A percentile compares a stretch with the other conserved stretches of the same genome.
phyloP scores from a whole-genome alignment of 1,140 invertebrate genomes.

The Lasioglossum baleicum region DNA sequence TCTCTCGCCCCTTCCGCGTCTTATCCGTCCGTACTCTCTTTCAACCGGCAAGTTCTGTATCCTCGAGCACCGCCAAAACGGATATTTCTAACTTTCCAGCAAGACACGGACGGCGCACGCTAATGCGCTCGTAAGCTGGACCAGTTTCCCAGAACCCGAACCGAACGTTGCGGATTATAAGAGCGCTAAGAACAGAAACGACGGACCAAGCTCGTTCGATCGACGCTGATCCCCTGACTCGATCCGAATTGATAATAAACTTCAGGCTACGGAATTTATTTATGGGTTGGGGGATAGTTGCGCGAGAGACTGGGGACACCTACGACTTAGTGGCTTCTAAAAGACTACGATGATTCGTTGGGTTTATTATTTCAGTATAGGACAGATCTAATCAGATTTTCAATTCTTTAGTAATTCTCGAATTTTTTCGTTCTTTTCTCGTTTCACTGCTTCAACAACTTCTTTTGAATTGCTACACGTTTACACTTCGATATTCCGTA shows the following conservation, averaged over 20 bases:
- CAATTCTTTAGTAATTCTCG: too few species aligned
- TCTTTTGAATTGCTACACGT: too few species aligned
- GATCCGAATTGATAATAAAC: neutral
- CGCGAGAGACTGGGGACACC: too few species aligned
- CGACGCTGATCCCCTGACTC: neutral
- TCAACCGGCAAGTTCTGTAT: slow-evolving; percentile 34
- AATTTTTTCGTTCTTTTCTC: too few species aligned
- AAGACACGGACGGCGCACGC: slow-evolving; percentile 43
- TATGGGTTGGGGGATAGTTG: neutral
- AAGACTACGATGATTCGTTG: too few species aligned
- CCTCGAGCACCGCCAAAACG: slow-evolving; percentile 44
- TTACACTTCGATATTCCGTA: too few species aligned
- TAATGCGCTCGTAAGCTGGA: slow-evolving; percentile 50
- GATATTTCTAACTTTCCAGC: slow-evolving; percentile 59
- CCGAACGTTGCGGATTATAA: slow-evolving; percentile 20
- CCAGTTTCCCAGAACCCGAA: neutral
- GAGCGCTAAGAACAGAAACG: neutral
- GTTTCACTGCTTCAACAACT: too few species aligned
- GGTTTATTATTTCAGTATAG: too few species aligned
- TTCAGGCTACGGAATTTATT: neutral
- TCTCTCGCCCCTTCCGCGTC: slow-evolving; percentile 1
- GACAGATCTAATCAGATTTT: too few species aligned
- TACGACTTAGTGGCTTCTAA: too few species aligned
- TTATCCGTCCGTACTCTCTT: slow-evolving; percentile 12
- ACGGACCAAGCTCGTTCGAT: neutral